Conservation (phyloP, 1,140 invertebrate species). For the Choristoneura fumiferana region DNA sequence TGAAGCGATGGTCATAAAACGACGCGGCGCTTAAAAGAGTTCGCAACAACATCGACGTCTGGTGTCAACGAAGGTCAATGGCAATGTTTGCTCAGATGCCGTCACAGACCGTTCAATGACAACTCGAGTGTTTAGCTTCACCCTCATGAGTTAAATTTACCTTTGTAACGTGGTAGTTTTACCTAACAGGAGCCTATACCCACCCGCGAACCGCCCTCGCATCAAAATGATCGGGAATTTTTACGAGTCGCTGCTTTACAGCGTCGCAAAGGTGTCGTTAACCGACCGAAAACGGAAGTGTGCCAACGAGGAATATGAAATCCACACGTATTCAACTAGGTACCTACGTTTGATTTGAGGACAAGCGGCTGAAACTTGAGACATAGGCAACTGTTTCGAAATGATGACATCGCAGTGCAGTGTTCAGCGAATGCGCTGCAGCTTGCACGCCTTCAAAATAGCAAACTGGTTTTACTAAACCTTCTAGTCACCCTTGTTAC, state of each 20-base stretch:
- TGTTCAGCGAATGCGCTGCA: too few species aligned
- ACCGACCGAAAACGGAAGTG: conserved; percentile 3
- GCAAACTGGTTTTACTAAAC: conserved; percentile 29
- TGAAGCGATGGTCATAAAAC: not conserved
- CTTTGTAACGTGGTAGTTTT: not conserved
- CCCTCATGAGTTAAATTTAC: not conserved
- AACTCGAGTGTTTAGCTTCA: not conserved
- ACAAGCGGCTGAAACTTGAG: not conserved
- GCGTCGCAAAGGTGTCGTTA: not conserved
- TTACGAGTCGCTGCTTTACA: not conserved
- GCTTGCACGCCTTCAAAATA: too few species aligned
- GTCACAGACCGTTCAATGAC: not conserved
- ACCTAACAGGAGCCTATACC: not conserved
- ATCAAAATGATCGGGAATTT: conserved; percentile 14
- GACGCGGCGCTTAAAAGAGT: not conserved
- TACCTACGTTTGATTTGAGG: not conserved
- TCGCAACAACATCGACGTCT: conserved; percentile 2
- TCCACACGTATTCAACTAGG: too few species aligned
- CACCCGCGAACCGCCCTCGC: too few species aligned
- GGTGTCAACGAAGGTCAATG: conserved; percentile 19
- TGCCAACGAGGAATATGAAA: not conserved
- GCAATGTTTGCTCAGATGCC: conserved; percentile 16
- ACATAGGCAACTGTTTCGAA: not conserved
- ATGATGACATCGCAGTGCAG: not conserved
- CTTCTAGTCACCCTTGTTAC: not conserved